Evolutionary conservation across 2,113 vertebrate genomes (phyloP).

Genomic region (Monarcha castaneiventris): DNA sequence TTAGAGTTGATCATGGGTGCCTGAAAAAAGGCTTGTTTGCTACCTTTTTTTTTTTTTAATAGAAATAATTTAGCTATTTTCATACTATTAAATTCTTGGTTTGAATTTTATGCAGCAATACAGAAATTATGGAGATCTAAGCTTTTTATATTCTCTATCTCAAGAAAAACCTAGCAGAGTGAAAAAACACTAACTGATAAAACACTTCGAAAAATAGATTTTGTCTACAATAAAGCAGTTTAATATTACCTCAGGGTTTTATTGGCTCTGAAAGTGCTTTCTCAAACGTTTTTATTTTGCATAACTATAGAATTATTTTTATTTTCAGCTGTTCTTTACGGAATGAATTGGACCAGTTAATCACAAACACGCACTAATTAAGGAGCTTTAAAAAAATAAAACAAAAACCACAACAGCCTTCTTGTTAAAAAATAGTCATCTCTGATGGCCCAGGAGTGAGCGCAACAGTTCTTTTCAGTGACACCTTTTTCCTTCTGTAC

Average conservation of each 20-base stretch:
- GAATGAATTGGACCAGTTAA: not conserved
- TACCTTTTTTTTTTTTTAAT: not conserved
- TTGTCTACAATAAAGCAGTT: not conserved
- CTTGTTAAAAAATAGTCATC: not conserved
- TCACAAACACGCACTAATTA: not conserved
- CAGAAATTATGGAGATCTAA: not conserved
- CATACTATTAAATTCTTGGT: not conserved
- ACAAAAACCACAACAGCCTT: not conserved
- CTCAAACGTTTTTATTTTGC: not conserved
- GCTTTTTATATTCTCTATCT: not conserved
- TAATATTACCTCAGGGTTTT: not conserved
- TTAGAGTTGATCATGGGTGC: not conserved
- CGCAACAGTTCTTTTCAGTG: not conserved
- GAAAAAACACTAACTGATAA: not conserved
- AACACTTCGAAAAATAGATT: not conserved
- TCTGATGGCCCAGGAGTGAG: not conserved
- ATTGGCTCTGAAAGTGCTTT: not conserved
- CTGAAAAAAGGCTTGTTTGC: not conserved
- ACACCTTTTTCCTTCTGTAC: not conserved
- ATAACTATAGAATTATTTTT: not conserved
- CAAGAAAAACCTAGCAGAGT: not conserved
- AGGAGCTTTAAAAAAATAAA: not conserved
- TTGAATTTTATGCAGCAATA: not conserved
- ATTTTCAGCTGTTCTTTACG: not conserved
- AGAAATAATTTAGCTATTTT: not conserved